Conservation (phyloP, 2,888 invertebrate species). For the Colostygia pectinataria region DNA sequence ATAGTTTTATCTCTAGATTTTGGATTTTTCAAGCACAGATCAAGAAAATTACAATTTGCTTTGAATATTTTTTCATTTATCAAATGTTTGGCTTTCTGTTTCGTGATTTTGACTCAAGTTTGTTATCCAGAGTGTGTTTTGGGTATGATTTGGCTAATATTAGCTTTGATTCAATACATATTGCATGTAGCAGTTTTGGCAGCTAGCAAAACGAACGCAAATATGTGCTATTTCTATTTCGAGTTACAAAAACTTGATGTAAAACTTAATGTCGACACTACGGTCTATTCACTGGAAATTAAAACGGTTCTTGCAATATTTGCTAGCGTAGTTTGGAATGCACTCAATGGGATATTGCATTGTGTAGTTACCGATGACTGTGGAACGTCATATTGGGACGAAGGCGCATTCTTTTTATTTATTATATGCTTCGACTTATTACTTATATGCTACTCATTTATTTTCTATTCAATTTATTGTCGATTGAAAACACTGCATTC, state of each 20-base stretch:
- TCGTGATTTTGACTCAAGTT: not conserved
- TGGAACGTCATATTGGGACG: not conserved
- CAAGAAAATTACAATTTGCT: not conserved
- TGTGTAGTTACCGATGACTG: no score
- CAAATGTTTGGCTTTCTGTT: not conserved
- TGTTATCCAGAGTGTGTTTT: not conserved
- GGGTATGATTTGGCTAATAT: not conserved
- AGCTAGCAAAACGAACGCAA: not conserved
- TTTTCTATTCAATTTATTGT: not conserved
- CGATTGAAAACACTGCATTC: not conserved
- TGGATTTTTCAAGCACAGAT: not conserved
- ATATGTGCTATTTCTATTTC: not conserved
- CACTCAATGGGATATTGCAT: no score
- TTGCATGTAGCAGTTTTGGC: not conserved
- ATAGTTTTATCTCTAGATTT: not conserved
- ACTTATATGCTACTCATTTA: not conserved
- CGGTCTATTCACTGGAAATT: not conserved
- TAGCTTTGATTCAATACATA: no score
- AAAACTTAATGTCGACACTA: not conserved
- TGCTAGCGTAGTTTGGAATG: no score
- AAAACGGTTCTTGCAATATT: not conserved
- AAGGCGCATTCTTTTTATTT: not conserved
- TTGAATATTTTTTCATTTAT: not conserved
- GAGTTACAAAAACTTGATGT: not conserved
- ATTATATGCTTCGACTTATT: not conserved